Conservation (phyloP, 1,140 invertebrate genomes). For the Tetragnatha versicolor region DNA sequence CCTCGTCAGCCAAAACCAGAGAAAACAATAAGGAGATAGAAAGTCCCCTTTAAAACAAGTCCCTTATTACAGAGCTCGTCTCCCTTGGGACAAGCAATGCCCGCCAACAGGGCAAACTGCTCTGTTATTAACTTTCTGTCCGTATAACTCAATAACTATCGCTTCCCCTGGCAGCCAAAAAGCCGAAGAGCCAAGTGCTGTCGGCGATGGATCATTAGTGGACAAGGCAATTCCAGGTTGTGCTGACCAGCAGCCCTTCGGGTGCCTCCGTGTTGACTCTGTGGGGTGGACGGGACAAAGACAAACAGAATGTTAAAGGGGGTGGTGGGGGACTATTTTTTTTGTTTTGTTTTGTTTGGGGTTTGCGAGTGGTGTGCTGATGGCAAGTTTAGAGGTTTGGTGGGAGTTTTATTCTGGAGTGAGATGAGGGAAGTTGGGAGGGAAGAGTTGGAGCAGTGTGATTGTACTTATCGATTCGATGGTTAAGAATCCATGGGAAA, state of each 20-base stretch:
- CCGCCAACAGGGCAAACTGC: slow-evolving; percentile 23
- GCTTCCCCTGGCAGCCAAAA: slow-evolving; percentile 18
- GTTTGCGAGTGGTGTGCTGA: not conserved
- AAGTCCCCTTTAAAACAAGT: slow-evolving; percentile 11
- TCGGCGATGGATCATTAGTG: slow-evolving; percentile 34
- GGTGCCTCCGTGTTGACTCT: slow-evolving; percentile 35
- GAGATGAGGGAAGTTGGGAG: not conserved
- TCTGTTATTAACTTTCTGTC: slow-evolving; percentile 50
- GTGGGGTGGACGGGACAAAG: slow-evolving; percentile 34
- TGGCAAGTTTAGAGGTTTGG: not conserved
- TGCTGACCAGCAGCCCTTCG: slow-evolving; percentile 13
- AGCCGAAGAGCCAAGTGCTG: not conserved
- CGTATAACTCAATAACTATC: slow-evolving; percentile 51
- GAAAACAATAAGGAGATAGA: not conserved
- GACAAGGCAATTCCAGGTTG: not conserved
- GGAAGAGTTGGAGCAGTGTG: no score
- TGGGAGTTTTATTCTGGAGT: not conserved
- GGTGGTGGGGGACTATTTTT: slow-evolving; percentile 3
- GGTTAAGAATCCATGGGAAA: no score
- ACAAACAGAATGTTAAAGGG: slow-evolving; percentile 43
- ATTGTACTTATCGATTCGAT: no score
- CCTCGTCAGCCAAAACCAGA: not conserved
- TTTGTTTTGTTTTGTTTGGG: slow-evolving; percentile 8
- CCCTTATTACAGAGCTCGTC: not conserved
- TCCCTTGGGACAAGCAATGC: not conserved